phyloP scores from a whole-genome alignment of 2,888 invertebrate genomes.

The Leptinotarsa haldemani region DNA sequence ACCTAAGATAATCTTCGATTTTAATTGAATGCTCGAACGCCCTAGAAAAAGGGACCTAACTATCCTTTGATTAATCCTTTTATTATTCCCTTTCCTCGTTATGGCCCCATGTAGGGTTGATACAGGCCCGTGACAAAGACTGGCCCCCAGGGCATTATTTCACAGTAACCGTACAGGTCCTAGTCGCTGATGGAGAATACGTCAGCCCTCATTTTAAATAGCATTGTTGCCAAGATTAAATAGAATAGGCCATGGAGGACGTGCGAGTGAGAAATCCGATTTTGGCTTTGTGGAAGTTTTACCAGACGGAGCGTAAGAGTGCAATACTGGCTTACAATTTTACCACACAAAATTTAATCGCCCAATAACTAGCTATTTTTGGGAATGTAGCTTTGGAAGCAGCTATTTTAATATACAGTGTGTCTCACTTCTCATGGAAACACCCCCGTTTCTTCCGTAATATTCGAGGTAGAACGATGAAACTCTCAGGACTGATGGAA shows the following conservation, averaged over 20 bases:
- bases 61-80: slow-evolving; percentile 58
- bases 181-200: slow-evolving; percentile 55
- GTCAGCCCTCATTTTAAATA: slow-evolving; percentile 38
- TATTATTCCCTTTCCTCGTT: slow-evolving; percentile 56
- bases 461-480: no score
- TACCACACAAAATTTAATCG: no score
- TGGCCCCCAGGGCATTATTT: slow-evolving; percentile 64
- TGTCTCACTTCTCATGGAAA: no score
- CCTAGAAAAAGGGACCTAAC: slow-evolving; percentile 45
- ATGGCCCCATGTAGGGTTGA: slow-evolving; percentile 53
- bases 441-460: no score
- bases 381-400: no score
- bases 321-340: no score
- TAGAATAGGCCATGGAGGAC: neutral
- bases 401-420: no score
- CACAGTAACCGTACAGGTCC: slow-evolving; percentile 60
- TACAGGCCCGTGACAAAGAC: slow-evolving; percentile 51
- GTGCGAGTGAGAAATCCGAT: neutral
- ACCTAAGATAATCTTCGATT: slow-evolving; percentile 42
- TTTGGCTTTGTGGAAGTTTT: neutral
- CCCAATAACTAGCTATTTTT: no score
- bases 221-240: slow-evolving; percentile 35
- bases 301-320: no score
- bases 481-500: no score
- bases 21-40: slow-evolving; percentile 46